These are phyloP conservation scores for Polypterus senegalus DNA, from an alignment of 2,113 vertebrate species.

Conservation along the genomic window DNA sequence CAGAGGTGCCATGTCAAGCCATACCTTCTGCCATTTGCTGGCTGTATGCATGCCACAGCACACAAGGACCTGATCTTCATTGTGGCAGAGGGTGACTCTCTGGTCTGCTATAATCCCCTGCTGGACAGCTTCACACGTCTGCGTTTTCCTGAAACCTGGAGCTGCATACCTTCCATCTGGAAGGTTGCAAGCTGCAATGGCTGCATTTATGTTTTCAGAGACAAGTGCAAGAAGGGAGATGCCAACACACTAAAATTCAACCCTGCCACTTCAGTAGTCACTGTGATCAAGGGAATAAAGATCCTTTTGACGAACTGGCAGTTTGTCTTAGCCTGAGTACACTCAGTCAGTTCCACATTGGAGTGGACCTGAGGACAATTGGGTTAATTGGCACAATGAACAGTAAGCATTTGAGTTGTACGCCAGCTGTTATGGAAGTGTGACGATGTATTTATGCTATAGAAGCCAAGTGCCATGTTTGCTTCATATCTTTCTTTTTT, in stretches of 20 bases:
- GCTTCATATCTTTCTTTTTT: no score
- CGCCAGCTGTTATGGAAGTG: no score
- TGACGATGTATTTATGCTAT: no score
- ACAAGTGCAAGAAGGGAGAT: conserved; percentile 92
- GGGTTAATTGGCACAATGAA: no score
- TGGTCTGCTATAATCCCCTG: conserved; percentile 90
- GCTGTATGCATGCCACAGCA: conserved; percentile 86
- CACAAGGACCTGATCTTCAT: conserved; percentile 96
- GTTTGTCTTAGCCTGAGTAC: conserved; percentile 79
- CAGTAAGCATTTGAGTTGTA: no score
- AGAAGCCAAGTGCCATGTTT: no score
- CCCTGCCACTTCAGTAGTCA: conserved; percentile 86
- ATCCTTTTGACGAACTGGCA: conserved; percentile 93
- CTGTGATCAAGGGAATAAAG: conserved; percentile 84
- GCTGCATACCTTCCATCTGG: conserved; percentile 86
- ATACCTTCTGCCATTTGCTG: conserved; percentile 85
- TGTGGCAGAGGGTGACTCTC: conserved; percentile 81
- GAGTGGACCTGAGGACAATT: no score
- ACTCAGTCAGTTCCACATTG: no score
- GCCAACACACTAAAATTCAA: conserved; percentile 92
- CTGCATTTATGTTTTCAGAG: conserved; percentile 90
- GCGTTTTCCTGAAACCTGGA: conserved; percentile 89
- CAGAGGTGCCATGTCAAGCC: conserved; percentile 87
- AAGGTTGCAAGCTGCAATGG: conserved; percentile 97
- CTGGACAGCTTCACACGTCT: conserved; percentile 93